Base-by-base conservation (phyloP, 2,113 vertebrate species). In the Lepisosteus osseus region DNA sequence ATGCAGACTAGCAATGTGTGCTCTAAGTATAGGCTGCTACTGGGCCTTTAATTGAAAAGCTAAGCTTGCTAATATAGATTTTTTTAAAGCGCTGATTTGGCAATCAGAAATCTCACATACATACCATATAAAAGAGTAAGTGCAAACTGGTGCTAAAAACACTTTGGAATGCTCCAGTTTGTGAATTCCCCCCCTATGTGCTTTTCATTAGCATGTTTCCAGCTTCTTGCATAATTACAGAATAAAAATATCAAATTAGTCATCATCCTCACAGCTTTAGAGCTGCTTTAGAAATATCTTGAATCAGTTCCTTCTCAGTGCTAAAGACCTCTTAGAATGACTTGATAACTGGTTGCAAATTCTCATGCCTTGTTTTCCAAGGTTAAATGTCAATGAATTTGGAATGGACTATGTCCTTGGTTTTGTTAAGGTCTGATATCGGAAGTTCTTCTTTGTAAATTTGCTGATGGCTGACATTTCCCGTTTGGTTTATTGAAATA, bases 191-290 rank as follows among this genome's bases (percentile, higher is more conserved):
- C 71, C 78, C 78, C 81, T 78, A 72, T 81, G 77, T 78, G 76
- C 78, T 81, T 84, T 78, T 77, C 82, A 81, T 79, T 84, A 78
- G 78, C 78, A 76, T 73, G 70, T 84, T 81, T 84, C 79, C 79
- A 76, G 80, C 75, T 77, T 72, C 72, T 84, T 84, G 78, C 79
- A 81, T 84, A 84, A 84, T 84, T 77, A 81, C 75, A 54, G 79
- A 79, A 73, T 80, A 84, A 84, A 84, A 84, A 84, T 84, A 84
- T 78, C 82, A 76, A 74, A 67, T 84, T 81, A 84, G 78, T 84
- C 82, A 84, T 81, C 79, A 70, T 55, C 77, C 62, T 65, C 12
- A n/a, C 70, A 74, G 70, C 67, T 54, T 68, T 72, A 14, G 1
- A 51, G 47, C 9, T 51, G 47, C 47, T 51, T 51, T 70, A 69